phyloP scores from a whole-genome alignment of 1,140 invertebrate species.

The Achroia grisella region DNA sequence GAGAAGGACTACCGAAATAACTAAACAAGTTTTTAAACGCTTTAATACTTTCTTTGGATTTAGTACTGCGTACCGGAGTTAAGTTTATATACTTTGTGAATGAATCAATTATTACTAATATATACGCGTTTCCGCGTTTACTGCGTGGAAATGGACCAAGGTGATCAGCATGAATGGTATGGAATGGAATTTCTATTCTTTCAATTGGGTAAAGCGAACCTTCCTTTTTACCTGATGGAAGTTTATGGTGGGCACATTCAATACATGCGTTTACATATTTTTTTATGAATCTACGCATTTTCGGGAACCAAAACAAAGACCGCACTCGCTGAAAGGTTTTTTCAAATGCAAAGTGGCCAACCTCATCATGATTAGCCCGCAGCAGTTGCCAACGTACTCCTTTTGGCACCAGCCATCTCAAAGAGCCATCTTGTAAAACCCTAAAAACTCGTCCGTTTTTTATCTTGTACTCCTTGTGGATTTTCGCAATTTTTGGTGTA shows the following conservation, averaged over 20 bases:
- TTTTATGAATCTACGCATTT: slow-evolving; percentile 21
- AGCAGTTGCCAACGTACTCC: slow-evolving; percentile 17
- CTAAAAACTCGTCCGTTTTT: slow-evolving; percentile 16
- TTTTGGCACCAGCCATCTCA: too few species aligned
- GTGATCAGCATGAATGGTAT: slow-evolving; percentile 23
- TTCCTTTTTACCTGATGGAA: slow-evolving; percentile 2
- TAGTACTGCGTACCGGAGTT: slow-evolving; percentile 17
- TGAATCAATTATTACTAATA: slow-evolving; percentile 16
- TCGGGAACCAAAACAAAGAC: slow-evolving; percentile 22
- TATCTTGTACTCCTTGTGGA: slow-evolving; percentile 17
- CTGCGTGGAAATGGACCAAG: slow-evolving; percentile 25
- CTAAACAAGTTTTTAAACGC: slow-evolving; percentile 19
- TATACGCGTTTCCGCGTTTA: slow-evolving; percentile 15
- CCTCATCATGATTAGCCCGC: slow-evolving; percentile 16
- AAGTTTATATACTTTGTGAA: slow-evolving; percentile 25
- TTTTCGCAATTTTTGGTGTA: not conserved
- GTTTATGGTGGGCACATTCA: slow-evolving; percentile 22
- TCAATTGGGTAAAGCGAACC: slow-evolving; percentile 18
- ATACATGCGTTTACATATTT: slow-evolving; percentile 27
- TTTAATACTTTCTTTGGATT: slow-evolving; percentile 11
- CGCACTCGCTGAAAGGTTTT: slow-evolving; percentile 20
- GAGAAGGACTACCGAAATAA: slow-evolving; percentile 16
- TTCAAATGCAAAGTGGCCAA: slow-evolving; percentile 18
- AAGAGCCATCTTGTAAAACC: slow-evolving; percentile 9
- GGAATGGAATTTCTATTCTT: slow-evolving; percentile 20